Conservation (phyloP, 2,113 vertebrate species). For the Nerophis lumbriciformis region DNA sequence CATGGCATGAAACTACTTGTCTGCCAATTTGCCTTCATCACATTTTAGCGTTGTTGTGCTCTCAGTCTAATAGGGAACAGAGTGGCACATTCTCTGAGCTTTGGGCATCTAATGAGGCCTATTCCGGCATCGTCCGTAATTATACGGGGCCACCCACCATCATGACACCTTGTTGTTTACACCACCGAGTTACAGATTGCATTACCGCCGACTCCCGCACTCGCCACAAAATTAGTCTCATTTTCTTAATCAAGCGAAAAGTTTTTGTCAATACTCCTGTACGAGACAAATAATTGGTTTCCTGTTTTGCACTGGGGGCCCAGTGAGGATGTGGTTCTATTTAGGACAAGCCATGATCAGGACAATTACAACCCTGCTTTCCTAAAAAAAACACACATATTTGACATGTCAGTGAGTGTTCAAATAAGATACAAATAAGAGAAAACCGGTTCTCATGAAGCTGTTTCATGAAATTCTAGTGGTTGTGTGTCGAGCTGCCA, state of each 20-base stretch:
- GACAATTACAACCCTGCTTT: slow-evolving; percentile 23
- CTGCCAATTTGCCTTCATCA: slow-evolving; percentile 22
- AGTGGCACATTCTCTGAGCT: slow-evolving; percentile 34
- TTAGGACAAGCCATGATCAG: slow-evolving; percentile 37
- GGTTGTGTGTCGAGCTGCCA: neutral
- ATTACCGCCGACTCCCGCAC: slow-evolving; percentile 26
- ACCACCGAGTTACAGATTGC: slow-evolving; percentile 17
- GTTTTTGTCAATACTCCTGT: slow-evolving; percentile 34
- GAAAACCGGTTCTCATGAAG: neutral
- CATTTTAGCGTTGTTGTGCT: slow-evolving; percentile 15
- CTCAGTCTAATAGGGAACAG: slow-evolving; percentile 35
- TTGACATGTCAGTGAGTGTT: slow-evolving; percentile 9
- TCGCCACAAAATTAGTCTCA: slow-evolving; percentile 18
- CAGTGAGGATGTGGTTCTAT: slow-evolving; percentile 19
- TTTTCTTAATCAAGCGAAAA: slow-evolving; percentile 32
- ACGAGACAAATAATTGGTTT: slow-evolving; percentile 39
- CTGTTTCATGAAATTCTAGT: neutral
- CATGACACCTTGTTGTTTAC: slow-evolving; percentile 15
- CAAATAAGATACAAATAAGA: neutral
- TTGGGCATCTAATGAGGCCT: slow-evolving; percentile 41
- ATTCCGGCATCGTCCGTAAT: slow-evolving; percentile 20
- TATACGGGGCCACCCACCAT: slow-evolving; percentile 24
- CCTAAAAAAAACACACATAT: slow-evolving; percentile 6
- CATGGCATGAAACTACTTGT: neutral
- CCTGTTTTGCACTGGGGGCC: slow-evolving; percentile 22